Conservation (phyloP, 1,140 invertebrate genomes). For the Megalonaias nervosa region DNA sequence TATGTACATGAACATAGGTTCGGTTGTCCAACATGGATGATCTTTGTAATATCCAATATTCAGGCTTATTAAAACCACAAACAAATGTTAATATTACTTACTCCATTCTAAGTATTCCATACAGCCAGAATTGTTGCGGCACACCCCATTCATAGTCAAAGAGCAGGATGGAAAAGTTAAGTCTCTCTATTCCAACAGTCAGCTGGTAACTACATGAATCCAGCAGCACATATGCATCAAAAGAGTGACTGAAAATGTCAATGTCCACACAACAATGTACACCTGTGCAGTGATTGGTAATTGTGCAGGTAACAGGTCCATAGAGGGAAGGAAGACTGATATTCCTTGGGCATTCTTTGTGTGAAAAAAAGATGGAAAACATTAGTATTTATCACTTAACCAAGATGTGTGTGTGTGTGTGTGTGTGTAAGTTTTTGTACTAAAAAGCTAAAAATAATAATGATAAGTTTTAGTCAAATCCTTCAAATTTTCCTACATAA, state of each 20-base stretch:
- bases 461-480: too few species aligned
- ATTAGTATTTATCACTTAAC: background rate
- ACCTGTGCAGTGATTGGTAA: constrained; percentile 20
- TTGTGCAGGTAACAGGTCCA: constrained; percentile 6
- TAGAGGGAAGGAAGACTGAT: background rate
- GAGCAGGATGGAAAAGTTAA: background rate
- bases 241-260: constrained; percentile 1
- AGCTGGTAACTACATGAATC: constrained; percentile 16
- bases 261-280: constrained; percentile 23
- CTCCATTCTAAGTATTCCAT: constrained; percentile 18
- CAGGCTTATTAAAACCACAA: background rate
- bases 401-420: background rate
- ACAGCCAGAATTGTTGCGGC: constrained; percentile 2
- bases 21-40: too few species aligned
- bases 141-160: constrained; percentile 24
- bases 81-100: background rate
- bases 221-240: background rate
- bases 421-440: too few species aligned
- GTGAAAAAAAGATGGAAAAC: constrained; percentile 3
- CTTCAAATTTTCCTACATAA: background rate
- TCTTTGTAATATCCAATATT: too few species aligned
- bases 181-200: constrained; percentile 10
- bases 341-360: background rate
- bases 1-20: too few species aligned
- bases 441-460: too few species aligned